A percentile compares a stretch with the other conserved stretches of the same genome.
phyloP scores from a whole-genome alignment of 2,113 vertebrate genomes.

The Perca schrenkii region DNA sequence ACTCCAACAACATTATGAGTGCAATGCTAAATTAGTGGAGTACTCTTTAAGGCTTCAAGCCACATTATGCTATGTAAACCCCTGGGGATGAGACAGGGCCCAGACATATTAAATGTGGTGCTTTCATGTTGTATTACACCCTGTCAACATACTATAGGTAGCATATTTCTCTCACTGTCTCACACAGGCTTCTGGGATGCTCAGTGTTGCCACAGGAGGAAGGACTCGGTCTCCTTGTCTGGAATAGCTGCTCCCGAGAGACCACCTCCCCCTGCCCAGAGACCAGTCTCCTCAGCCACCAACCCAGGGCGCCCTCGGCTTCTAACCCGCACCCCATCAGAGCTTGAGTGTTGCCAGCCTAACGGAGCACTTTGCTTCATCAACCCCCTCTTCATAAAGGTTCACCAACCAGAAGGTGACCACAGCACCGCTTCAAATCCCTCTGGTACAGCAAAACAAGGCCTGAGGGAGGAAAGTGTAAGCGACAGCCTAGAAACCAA shows the following conservation, averaged over 20 bases:
- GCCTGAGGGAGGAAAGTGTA: not conserved
- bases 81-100: no score
- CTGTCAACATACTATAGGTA: not conserved
- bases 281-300: constrained; percentile 81
- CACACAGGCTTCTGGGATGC: constrained; percentile 91
- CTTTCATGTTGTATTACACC: not conserved
- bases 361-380: constrained; percentile 95
- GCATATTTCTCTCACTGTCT: constrained; percentile 51
- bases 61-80: not conserved
- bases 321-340: constrained; percentile 89
- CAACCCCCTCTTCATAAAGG: constrained; percentile 95
- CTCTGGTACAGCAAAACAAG: constrained; percentile 37
- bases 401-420: constrained; percentile 86
- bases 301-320: constrained; percentile 73
- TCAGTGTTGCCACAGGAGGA: constrained; percentile 80
- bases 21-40: no score
- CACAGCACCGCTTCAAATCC: constrained; percentile 64
- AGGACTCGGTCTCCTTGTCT: constrained; percentile 74
- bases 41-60: not conserved
- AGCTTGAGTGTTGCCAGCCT: constrained; percentile 92
- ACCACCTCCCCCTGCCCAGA: constrained; percentile 43
- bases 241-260: constrained; percentile 70
- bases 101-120: not conserved
- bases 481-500: not conserved
- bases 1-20: not conserved